Evolutionary conservation across 2,888 invertebrate genomes (phyloP), one percentile per base, ranked within the genome.

Genomic region (Acronicta alni): DNA sequence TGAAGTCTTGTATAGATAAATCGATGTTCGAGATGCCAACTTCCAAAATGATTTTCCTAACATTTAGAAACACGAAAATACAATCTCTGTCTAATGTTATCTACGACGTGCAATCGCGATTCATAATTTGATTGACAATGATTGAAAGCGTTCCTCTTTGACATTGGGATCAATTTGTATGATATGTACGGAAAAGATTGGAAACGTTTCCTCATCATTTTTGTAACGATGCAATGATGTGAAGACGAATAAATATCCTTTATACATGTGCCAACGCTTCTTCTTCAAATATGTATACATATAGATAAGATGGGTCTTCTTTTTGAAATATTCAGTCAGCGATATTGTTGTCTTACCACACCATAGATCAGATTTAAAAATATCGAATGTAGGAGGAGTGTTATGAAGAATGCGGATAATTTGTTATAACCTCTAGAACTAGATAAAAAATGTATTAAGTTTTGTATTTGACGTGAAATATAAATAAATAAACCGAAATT

Each of bases 121-220:
- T 44, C 16, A 23, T 45, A 30, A 32, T 53, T 37, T 38, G 26
- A 55, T 35, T 62, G 44, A 52, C 47, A 38, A 23, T 52, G 37
- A 61, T 61, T 61, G 16, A 51, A 57, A 48, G 30, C 20, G 5
- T 26, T 47, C 16, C 15, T 12, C n/a, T 18, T 30, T 53, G 20
- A 51, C 12, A 46, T 43, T 57, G 38, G 18, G 37, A 53, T 43
- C 39, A 39, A 39, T 39, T 39, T 23, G 45, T 38, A 12, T 9
- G 38, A 49, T 18, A 30, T 12, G 32, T 49, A 15, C 12, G 17
- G 3, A 20, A 66, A 47, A 47, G 51, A 26, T 47, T 39, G 14
- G 35, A 26, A 41, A 20, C 9, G 39, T 32, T 37, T 45, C 32
- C 3, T 18, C n/a, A 7, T 14, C 6, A 41, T 42, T 15, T 17